Evolutionary conservation across 2,888 invertebrate genomes (phyloP).

Genomic region (Tenthredo amoena): DNA sequence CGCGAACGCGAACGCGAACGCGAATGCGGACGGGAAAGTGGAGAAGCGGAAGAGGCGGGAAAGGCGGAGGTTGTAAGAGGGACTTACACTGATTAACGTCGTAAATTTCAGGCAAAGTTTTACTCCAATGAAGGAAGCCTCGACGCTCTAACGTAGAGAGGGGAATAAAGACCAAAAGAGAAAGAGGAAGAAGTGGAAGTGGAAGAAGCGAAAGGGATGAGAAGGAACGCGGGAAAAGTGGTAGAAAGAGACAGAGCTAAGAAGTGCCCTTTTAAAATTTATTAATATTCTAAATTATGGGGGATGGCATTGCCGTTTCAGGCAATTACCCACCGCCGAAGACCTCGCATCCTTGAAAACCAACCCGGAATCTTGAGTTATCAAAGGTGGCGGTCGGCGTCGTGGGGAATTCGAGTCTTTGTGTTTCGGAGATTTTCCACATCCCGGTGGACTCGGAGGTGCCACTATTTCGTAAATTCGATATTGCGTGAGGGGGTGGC

Average conservation of each 20-base stretch:
- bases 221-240: not conserved
- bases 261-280: conserved; percentile 50
- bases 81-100: conserved; percentile 62
- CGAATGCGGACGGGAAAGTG: not conserved
- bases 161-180: not conserved
- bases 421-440: not conserved
- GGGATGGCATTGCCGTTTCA: conserved; percentile 47
- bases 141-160: conserved; percentile 24
- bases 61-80: conserved; percentile 52
- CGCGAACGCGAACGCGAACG: not conserved
- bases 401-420: not conserved
- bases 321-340: conserved; percentile 48
- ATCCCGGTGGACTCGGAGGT: not conserved
- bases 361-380: not conserved
- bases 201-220: not conserved
- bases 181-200: not conserved
- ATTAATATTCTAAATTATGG: conserved; percentile 55
- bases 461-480: not conserved
- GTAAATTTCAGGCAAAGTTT: conserved; percentile 60
- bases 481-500: not conserved
- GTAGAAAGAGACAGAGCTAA: conserved; percentile 14
- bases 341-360: not conserved
- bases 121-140: conserved; percentile 53
- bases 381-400: not conserved
- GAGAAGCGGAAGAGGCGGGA: not conserved